Base-by-base conservation (phyloP, 2,888 invertebrate genomes). In the Watsonalla binaria region DNA sequence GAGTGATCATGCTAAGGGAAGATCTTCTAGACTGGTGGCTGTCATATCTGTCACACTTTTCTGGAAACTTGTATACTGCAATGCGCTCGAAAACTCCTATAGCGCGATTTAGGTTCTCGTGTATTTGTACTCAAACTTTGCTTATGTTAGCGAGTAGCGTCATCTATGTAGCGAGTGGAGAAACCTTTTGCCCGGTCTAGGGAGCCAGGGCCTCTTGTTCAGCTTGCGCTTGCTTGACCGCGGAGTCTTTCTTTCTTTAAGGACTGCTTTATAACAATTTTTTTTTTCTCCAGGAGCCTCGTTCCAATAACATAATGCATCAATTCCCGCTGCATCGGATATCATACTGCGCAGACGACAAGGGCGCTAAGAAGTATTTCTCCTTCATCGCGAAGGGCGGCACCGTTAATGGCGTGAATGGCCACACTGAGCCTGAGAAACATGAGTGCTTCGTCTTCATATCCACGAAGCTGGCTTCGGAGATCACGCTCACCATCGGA, bases 311-410 rank as follows among this genome's bases (percentile, higher is more conserved):
- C 76, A 97, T 98, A 55, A 92, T 98, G 78, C 96, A 98, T 86
- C 98, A 98, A 84, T 99, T 98, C 84, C 99, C 99, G 0, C 91
- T 99, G 48, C 98, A 99, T 84, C 94, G 98, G 89, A 99, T 99
- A 88, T 99, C 98, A 0, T 99, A 99, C 90, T 99, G 99, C 91
- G 99, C 99, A 0, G 99, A 99, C 81, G 99, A 99, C 86, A 99
- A 99, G 82, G 97, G 98, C 52, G 98, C 98, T 69, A 99, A 98
- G 84, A 96, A 97, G 70, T 98, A 98, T 90, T 98, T 99, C 89
- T 97, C 97, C 7, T 98, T 98, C 84, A 97, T 98, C 62, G 98
- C 97, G 45, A 97, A 97, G 78, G 83, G 84, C 62, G 84, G 82
- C 78, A 80, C 82, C 6, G 78, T 77, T 51, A 81, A 83, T 66